Base-by-base conservation (phyloP, 2,797 vertebrate genomes). In the Perdix hodgsoniae region DNA sequence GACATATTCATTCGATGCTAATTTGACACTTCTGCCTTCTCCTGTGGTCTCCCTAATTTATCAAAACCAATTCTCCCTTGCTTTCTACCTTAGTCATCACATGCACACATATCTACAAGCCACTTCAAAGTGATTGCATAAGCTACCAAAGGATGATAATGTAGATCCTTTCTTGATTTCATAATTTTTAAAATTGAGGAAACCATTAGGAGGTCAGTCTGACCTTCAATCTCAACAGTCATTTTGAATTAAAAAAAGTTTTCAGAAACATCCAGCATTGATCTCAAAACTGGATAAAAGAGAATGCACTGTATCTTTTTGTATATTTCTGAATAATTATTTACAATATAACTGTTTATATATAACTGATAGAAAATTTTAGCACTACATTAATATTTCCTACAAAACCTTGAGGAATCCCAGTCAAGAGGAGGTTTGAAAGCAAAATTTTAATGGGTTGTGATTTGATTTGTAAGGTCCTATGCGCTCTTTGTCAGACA, bases 51-150 rank as follows among this genome's bases (percentile, higher is more conserved):
- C 52, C 9, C 29, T 74, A 74, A 85, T 93, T 91, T 61, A 69
- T 44, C 49, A 64, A 71, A 83, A 60, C 9, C 33, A 73, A 5
- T 45, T 88, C 18, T 76, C 31, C 31, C 27, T 81, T 33, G 44
- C 19, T 44, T 83, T 88, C 45, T 61, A 37, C 18, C 10, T 60
- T 4, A 47, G 52, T 8, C 76, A 50, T 59, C 50, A 6, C 26
- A 69, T 37, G 8, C n/a, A 27, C 10, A 5, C 21, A 18, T 31
- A 26, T 2, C 21, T 14, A 21, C 0, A 1, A 29, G n/a, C 12
- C 13, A 19, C 44, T 52, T 59, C 37, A 18, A 37, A 82, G 52
- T 40, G 39, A 42, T 50, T 75, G 39, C 27, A 23, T 11, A 7
- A 15, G 10, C 33, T 37, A 63, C 31, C 40, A 61, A 74, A 80